Base-by-base conservation (phyloP, 2,797 vertebrate genomes). In the Myotis daubentonii region DNA sequence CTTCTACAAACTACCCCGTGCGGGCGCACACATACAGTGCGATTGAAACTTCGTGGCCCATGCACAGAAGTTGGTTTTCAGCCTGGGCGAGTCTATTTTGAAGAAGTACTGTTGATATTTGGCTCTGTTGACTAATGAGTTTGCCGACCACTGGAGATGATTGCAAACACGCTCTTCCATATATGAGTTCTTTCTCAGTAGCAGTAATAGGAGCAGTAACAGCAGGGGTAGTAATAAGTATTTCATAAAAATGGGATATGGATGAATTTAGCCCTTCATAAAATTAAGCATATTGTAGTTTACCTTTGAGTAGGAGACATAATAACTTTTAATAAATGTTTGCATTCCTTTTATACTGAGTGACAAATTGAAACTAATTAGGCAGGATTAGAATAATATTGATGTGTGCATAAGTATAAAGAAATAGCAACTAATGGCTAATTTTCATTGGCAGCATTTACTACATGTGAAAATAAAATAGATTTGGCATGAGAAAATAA, bases 291-390 rank as follows among this genome's bases (percentile, higher is more conserved):
- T 96, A 94, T 94, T 66, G 91, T 41, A 91, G 94, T 86, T 75
- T 25, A 76, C 66, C 28, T 38, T 86, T 96, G 47, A 79, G n/a
- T 87, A 97, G 82, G 85, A 97, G 92, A n/a, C 80, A 95, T 80
- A 83, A 57, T 91, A 93, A 94, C 71, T 84, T 62, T 62, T 96
- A 95, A 93, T 92, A 89, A 87, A 95, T 95, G 16, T 92, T 97
- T 96, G 93, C 90, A 96, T 87, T 97, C 66, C 92, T 96, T 96
- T 96, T 97, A 93, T 96, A 44, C 49, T 96, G n/a, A 92, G 66
- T 95, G 57, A 75, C 79, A 97, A 98, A 97, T 97, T 98, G 57
- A 83, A 97, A 83, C 85, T 95, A 98, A 98, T 98, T 98, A 98
- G 85, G 53, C 47, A 96, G 62, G 55, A 97, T 98, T 97, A 97